Evolutionary conservation across 2,113 vertebrate species (phyloP).

Genomic region (Xiphophorus maculatus): DNA sequence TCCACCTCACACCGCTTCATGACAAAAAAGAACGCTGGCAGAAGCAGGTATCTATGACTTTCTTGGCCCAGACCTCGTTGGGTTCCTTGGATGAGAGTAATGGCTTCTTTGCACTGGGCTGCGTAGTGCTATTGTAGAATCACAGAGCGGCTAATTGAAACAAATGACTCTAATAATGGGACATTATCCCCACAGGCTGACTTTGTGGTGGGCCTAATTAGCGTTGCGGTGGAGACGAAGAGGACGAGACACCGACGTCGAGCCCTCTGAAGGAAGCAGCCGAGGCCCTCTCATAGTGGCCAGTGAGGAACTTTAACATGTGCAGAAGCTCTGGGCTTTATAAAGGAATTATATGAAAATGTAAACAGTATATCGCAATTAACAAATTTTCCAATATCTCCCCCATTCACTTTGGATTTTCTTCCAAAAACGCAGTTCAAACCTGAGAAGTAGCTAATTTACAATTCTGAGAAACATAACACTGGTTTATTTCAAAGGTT

Average conservation of each 20-base stretch:
- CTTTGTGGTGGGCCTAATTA: slow-evolving; percentile 96
- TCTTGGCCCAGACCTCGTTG: slow-evolving; percentile 67
- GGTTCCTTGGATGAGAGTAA: slow-evolving; percentile 89
- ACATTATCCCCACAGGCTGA: slow-evolving; percentile 96
- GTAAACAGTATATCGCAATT: slow-evolving; percentile 41
- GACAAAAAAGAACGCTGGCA: slow-evolving; percentile 23
- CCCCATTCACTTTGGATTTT: neutral
- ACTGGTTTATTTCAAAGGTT: neutral
- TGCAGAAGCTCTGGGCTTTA: slow-evolving; percentile 11
- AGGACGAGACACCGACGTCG: slow-evolving; percentile 88
- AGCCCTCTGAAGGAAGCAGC: slow-evolving; percentile 88
- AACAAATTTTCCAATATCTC: neutral
- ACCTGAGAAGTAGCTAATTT: neutral
- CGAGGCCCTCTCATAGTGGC: slow-evolving; percentile 65
- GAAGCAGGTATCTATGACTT: slow-evolving; percentile 56
- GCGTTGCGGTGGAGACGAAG: slow-evolving; percentile 81
- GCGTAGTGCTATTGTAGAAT: slow-evolving; percentile 93
- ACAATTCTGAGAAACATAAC: neutral
- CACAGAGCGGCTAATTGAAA: slow-evolving; percentile 99
- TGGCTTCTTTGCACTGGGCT: slow-evolving; percentile 88
- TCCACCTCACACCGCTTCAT: too few species aligned
- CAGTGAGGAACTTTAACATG: slow-evolving; percentile 27
- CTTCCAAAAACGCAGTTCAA: neutral
- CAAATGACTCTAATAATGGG: slow-evolving; percentile 99
- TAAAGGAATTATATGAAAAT: slow-evolving; percentile 18